A percentile compares a stretch with the other conserved stretches of the same genome.
phyloP scores from a whole-genome alignment of 37 sponge, comb jelly and placozoan genomes.

The Cliona cf. orientalis region DNA sequence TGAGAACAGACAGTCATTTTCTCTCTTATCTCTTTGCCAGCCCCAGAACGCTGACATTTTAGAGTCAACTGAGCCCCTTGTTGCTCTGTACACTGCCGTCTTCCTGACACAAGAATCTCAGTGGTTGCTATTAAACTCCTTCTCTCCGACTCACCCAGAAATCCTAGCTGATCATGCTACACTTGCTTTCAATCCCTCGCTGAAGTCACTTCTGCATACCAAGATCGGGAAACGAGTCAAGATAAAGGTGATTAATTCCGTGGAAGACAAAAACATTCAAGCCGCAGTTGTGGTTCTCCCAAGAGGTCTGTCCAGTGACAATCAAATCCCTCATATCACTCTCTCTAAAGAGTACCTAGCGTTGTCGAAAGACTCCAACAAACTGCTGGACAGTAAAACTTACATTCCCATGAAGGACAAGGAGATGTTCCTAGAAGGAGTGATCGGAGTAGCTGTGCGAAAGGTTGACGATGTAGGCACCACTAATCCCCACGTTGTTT shows the following conservation, averaged over 20 bases:
- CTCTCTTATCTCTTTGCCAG: constrained; percentile 22
- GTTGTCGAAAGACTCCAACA: constrained; percentile 66
- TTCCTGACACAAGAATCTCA: constrained; percentile 66
- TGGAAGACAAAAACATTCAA: constrained; percentile 61
- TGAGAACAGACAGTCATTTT: neutral
- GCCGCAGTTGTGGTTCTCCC: constrained; percentile 58
- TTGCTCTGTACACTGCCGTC: constrained; percentile 59
- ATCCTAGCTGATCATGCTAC: constrained; percentile 76
- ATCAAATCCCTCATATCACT: constrained; percentile 83
- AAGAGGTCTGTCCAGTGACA: constrained; percentile 27
- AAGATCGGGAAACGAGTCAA: constrained; percentile 55
- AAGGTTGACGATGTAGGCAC: neutral
- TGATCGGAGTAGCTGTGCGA: constrained; percentile 50
- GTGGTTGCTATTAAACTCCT: constrained; percentile 50
- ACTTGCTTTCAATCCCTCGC: constrained; percentile 61
- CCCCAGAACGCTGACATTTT: neutral
- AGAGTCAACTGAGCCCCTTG: constrained; percentile 3
- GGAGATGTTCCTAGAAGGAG: constrained; percentile 38
- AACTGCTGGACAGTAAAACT: constrained; percentile 49
- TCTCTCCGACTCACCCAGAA: constrained; percentile 46
- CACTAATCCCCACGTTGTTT: neutral
- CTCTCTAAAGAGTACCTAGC: constrained; percentile 55
- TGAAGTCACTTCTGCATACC: constrained; percentile 3
- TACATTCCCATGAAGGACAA: neutral
- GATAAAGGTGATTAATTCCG: constrained; percentile 57